Percentiles rank a stretch among this genome's conserved stretches.
Conservation (phyloP, 2,797 vertebrate genomes). For the Poeciliopsis paucimaculata region DNA sequence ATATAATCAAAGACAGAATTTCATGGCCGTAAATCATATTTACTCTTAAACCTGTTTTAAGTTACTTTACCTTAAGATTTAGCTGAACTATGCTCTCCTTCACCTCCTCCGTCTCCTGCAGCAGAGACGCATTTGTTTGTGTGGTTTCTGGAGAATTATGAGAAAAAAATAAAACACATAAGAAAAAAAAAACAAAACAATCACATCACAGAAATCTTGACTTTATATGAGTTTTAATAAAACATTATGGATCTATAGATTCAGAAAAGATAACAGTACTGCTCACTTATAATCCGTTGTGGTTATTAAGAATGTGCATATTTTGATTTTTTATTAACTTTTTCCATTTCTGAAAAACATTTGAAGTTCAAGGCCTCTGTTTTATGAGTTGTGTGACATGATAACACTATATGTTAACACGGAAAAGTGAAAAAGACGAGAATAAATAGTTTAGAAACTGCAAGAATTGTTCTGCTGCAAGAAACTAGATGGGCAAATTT, state of each 20-base stretch:
- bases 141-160: conserved; percentile 63
- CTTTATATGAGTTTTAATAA: background rate
- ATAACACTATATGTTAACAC: background rate
- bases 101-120: conserved; percentile 86
- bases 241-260: background rate
- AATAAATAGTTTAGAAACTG: background rate
- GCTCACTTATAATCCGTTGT: background rate
- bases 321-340: background rate
- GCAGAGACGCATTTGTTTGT: conserved; percentile 61
- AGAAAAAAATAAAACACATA: conserved; percentile 4
- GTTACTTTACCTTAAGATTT: conserved; percentile 85
- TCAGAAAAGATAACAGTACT: background rate
- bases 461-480: background rate
- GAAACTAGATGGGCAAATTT: background rate
- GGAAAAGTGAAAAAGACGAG: background rate
- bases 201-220: background rate
- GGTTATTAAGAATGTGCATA: background rate
- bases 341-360: background rate
- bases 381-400: background rate
- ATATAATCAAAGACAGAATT: background rate
- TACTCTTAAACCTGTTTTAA: conserved; percentile 8
- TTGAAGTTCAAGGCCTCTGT: background rate
- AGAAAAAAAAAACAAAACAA: background rate
- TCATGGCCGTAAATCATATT: background rate
- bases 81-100: conserved; percentile 87